Evolutionary conservation across 2,797 vertebrate genomes (phyloP), one percentile per base, ranked within the genome.

Genomic region (Poeciliopsis infans): DNA sequence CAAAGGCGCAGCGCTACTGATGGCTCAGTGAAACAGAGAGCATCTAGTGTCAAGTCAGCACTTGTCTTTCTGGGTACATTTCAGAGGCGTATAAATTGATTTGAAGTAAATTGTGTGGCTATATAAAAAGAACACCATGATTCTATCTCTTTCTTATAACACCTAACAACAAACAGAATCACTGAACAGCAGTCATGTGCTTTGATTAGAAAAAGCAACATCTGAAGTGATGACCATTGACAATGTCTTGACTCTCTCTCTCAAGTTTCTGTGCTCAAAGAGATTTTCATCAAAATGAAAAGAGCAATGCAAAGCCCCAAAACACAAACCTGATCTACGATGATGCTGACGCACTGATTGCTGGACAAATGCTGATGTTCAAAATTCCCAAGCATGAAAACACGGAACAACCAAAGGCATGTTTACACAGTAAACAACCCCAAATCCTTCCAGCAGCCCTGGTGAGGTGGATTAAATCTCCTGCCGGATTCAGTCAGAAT

Each of bases 391-490:
- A 77, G 15, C 31, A 68, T 69, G 25, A 68, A 28, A 61, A 4
- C n/a, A 31, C 16, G 41, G 10, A 57, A 66, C 71, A 20, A 69
- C 77, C 72, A 5, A 61, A 74, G 77, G 74, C 74, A 1, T 81
- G 71, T 87, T 88, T 70, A 76, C 76, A 83, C 46, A 59, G 66
- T 64, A 72, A 85, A 86, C 55, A 7, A 36, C 39, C 68, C 75
- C 39, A 12, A 72, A 83, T 61, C 69, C 72, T 74, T 78, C 75
- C 75, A 83, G 83, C 72, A 74, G 76, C 12, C 66, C 64, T 7
- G 46, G 71, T 78, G 76, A 83, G 76, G 79, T 80, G 53, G 80
- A 85, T 70, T 61, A 72, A 61, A 85, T 82, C 79, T 79, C 79
- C 71, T 7, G 25, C 53, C 82, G 47, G 74, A 83, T 73, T 55